Evolutionary conservation across 2,113 vertebrate species (phyloP).

Genomic region (Rhinolophus sinicus): DNA sequence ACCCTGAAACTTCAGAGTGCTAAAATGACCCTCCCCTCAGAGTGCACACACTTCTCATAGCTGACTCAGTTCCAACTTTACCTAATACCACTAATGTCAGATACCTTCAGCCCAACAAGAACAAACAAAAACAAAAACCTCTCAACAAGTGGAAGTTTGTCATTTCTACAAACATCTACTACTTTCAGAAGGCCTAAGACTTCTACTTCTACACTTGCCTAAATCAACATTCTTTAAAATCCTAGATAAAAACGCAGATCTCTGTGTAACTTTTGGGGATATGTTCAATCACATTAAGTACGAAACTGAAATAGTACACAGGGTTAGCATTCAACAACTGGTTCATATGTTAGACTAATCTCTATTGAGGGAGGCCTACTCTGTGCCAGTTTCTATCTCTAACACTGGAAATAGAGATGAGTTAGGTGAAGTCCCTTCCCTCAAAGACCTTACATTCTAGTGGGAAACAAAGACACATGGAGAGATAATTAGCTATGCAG

Average conservation of each 20-base stretch:
- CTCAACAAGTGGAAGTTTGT: not conserved
- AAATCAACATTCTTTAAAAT: constrained; percentile 44
- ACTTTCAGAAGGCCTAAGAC: constrained; percentile 20
- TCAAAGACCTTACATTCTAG: constrained; percentile 41
- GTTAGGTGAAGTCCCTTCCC: not conserved
- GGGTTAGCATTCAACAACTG: not conserved
- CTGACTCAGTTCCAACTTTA: constrained; percentile 39
- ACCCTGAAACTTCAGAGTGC: not conserved
- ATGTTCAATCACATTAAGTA: constrained; percentile 23
- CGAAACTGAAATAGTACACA: constrained; percentile 48
- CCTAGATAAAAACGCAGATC: not conserved
- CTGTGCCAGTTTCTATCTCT: constrained; percentile 20
- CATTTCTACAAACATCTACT: not conserved
- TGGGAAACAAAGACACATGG: not conserved
- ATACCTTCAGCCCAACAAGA: constrained; percentile 3
- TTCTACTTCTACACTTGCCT: constrained; percentile 20
- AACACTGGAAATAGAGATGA: constrained; percentile 17
- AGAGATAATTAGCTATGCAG: constrained; percentile 14
- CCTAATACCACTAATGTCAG: not conserved
- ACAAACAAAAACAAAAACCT: not conserved
- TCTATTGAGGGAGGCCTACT: not conserved
- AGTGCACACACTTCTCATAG: constrained; percentile 13
- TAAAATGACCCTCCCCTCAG: constrained; percentile 19
- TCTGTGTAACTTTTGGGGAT: not conserved
- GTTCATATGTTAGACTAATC: constrained; percentile 34